Conservation (phyloP, 1,140 invertebrate genomes). For the Acromyrmex charruanus region DNA sequence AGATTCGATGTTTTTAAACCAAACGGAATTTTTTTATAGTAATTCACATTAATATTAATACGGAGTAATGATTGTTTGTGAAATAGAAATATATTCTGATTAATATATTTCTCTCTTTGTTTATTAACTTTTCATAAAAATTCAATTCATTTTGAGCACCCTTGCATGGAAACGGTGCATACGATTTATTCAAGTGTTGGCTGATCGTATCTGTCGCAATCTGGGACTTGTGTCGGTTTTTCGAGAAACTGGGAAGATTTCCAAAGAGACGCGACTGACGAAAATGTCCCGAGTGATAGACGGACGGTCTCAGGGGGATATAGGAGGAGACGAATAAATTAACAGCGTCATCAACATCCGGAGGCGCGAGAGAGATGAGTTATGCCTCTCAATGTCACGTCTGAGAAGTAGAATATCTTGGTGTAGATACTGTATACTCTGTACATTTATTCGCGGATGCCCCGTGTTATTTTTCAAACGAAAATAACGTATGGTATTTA, state of each 20-base stretch:
- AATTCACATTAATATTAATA: neutral
- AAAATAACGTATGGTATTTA: constrained; percentile 80
- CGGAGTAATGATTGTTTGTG: neutral
- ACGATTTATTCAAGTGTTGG: neutral
- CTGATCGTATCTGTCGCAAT: constrained; percentile 18
- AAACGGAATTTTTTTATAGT: neutral
- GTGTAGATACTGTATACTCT: constrained; percentile 24
- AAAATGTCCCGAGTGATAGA: constrained; percentile 52
- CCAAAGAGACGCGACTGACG: constrained; percentile 12
- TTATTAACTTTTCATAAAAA: neutral
- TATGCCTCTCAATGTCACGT: constrained; percentile 60
- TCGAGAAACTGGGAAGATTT: constrained; percentile 37
- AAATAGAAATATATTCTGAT: neutral
- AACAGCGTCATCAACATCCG: constrained; percentile 44
- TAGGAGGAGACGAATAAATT: constrained; percentile 53
- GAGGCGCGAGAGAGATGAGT: constrained; percentile 62
- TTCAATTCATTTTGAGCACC: neutral
- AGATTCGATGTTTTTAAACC: neutral
- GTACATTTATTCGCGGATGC: constrained; percentile 55
- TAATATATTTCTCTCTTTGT: neutral
- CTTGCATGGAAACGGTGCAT: neutral
- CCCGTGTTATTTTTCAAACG: constrained; percentile 73
- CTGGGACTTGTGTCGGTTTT: constrained; percentile 15
- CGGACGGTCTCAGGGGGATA: constrained; percentile 15
- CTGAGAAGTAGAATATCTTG: constrained; percentile 46